These are phyloP conservation scores for Homalodisca vitripennis DNA, from an alignment of 1,140 invertebrate genomes.

Conservation along the genomic window DNA sequence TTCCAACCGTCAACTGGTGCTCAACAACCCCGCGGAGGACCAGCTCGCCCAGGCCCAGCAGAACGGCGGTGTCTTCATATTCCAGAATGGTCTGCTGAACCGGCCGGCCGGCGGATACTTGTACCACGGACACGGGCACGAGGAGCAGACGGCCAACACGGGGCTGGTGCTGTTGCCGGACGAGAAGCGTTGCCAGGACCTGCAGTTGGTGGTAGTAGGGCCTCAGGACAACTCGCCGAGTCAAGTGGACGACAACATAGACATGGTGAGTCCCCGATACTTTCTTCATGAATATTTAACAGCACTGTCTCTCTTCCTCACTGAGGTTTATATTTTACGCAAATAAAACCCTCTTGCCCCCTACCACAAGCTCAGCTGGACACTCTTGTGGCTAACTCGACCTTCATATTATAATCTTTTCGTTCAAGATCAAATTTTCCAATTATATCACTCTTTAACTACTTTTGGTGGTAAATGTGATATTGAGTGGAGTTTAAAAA, in stretches of 20 bases:
- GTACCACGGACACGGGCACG: constrained; percentile 7
- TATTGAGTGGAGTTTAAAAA: no score
- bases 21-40: background rate
- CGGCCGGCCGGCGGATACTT: background rate
- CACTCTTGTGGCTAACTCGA: no score
- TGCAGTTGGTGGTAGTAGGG: constrained; percentile 24
- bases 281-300: no score
- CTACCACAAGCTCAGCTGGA: no score
- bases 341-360: no score
- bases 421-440: no score
- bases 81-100: constrained; percentile 26
- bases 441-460: no score
- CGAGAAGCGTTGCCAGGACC: constrained; percentile 23
- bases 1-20: background rate
- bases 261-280: constrained; percentile 21
- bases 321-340: no score
- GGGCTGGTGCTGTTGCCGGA: background rate
- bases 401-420: no score
- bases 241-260: constrained; percentile 1
- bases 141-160: no score
- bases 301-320: no score
- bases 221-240: constrained; percentile 13
- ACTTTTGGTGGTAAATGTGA: no score
- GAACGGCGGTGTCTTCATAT: constrained; percentile 20
- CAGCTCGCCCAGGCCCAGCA: background rate